Percentiles rank a stretch among this genome's conserved stretches.
Evolutionary conservation across 2,888 invertebrate species (phyloP).

Genomic region (Hetaerina titia): DNA sequence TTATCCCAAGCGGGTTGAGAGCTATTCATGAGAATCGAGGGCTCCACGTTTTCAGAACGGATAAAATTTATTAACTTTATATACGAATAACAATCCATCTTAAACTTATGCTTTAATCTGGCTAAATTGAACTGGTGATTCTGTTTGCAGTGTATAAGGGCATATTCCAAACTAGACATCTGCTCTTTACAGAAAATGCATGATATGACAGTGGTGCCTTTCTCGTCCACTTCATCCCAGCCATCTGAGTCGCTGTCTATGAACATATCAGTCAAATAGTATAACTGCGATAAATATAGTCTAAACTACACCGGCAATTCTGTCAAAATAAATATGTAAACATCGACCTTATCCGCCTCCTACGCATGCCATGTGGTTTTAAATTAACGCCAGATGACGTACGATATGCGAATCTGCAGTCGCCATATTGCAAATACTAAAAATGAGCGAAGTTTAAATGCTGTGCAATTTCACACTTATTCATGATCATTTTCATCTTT

Average conservation of each 20-base stretch:
- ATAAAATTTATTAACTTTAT: conserved; percentile 87
- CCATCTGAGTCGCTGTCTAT: conserved; percentile 77
- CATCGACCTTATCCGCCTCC: neutral
- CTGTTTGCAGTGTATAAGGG: conserved; percentile 83
- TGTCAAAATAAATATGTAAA: neutral
- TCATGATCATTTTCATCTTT: too few species aligned
- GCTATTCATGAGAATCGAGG: conserved; percentile 78
- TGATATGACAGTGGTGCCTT: conserved; percentile 76
- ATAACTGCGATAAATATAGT: neutral
- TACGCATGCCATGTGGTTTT: neutral
- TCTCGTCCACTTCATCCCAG: conserved; percentile 80
- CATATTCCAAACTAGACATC: conserved; percentile 82
- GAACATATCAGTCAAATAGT: neutral
- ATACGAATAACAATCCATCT: conserved; percentile 87
- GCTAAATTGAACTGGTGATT: conserved; percentile 84
- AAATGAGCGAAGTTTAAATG: too few species aligned
- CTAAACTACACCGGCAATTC: neutral
- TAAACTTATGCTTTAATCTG: conserved; percentile 83
- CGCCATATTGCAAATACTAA: neutral
- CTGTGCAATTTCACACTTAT: too few species aligned
- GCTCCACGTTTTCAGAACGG: conserved; percentile 81
- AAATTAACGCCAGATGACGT: neutral
- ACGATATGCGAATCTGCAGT: neutral
- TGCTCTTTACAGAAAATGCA: conserved; percentile 87
- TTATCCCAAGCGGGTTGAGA: conserved; percentile 84